Evolutionary conservation across 2,113 vertebrate species (phyloP), one percentile per base, ranked within the genome.

Genomic region (Petrocephalus microphthalmus): DNA sequence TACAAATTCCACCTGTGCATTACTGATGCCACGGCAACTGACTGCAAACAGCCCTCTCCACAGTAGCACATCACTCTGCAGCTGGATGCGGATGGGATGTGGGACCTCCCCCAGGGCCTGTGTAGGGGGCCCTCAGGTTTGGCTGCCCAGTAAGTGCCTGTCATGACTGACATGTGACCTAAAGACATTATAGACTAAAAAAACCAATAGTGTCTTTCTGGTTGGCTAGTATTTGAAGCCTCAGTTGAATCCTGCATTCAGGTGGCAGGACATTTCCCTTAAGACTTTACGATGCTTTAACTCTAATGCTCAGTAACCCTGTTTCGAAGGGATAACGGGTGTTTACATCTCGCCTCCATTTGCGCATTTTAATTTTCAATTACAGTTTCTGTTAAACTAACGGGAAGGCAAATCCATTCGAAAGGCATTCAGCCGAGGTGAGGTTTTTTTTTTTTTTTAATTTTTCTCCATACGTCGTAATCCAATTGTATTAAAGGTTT

Each of bases 331-430:
- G 49, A 20, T 84, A 22, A 84, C 47, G 11, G 49, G 49, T 84
- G 82, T 84, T 84, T 84, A 51, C 82, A 84, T 84, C 17, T 20
- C 25, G 56, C 7, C 11, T 17, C 20, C 29, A 52, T 64, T 25
- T 71, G 51, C 85, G 64, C 60, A 78, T 85, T 89, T 89, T 85
- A 71, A 60, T 67, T 89, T 86, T 89, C 83, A 89, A 86, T 86
- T 74, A 86, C 47, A 71, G 54, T 57, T 54, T 42, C 53, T 78
- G 25, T 86, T 86, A 86, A 89, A 52, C 64, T 29, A 51, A 86
- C 60, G n/a, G 85, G 60, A 86, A 86, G 57, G 49, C 81, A 86
- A 88, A 89, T 78, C 88, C 29, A 56, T 17, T 78, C 54, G 54
- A 54, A 64, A 33, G 53, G 49, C 47, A 52, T 88, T 88, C 47